Conservation (phyloP, 1,140 invertebrate species). For the Drosophila kikkawai region DNA sequence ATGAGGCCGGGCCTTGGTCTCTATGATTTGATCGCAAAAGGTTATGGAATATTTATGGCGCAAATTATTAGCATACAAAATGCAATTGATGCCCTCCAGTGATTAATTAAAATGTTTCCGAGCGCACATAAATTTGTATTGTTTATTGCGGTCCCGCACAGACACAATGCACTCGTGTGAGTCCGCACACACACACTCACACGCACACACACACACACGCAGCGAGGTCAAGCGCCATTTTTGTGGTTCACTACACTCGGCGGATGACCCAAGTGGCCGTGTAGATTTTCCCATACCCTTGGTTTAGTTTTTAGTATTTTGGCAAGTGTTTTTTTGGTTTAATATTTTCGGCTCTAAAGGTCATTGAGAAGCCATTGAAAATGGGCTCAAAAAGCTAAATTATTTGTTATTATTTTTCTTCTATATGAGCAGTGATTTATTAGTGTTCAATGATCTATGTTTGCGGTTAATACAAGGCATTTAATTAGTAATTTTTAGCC, state of each 20-base stretch:
- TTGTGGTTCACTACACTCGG: conserved; percentile 48
- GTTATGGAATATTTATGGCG: conserved; percentile 74
- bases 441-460: not conserved
- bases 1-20: conserved; percentile 14
- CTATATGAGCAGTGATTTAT: not conserved
- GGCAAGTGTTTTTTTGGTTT: conserved; percentile 16
- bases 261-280: conserved; percentile 16
- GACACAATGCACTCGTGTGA: conserved; percentile 26
- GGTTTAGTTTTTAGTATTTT: not conserved
- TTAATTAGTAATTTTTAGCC: not conserved
- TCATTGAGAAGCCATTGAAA: not conserved
- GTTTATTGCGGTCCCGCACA: conserved; percentile 63
- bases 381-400: not conserved
- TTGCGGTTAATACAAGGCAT: not conserved
- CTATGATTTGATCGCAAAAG: conserved; percentile 27
- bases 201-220: not conserved
- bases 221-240: conserved; percentile 52
- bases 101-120: conserved; percentile 82
- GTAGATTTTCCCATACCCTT: conserved; percentile 1
- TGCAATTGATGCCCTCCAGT: conserved; percentile 82
- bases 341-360: conserved; percentile 8
- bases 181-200: conserved; percentile 5
- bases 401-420: not conserved
- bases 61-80: conserved; percentile 81
- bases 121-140: conserved; percentile 78